Conservation (phyloP, 2,113 vertebrate genomes). For the Periophthalmus modestus region DNA sequence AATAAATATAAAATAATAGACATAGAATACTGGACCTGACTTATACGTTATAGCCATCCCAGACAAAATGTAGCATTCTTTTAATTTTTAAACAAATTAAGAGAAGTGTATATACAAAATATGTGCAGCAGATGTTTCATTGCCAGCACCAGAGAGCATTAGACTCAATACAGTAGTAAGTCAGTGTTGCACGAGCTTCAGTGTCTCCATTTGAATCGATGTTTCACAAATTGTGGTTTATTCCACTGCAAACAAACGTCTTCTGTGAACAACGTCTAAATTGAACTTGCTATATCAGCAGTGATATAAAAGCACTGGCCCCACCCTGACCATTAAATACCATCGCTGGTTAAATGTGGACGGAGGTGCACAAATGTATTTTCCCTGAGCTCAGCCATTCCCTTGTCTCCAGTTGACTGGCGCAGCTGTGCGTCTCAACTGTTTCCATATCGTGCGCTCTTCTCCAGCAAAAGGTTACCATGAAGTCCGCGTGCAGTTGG, state of each 20-base stretch:
- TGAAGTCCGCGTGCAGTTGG: conserved; percentile 44
- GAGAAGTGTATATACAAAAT: neutral
- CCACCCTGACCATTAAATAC: conserved; percentile 45
- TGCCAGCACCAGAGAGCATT: conserved; percentile 7
- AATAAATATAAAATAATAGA: too few relatives aligned
- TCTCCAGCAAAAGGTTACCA: conserved; percentile 50
- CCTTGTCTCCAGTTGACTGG: conserved; percentile 55
- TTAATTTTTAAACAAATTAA: too few relatives aligned
- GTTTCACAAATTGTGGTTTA: too few relatives aligned
- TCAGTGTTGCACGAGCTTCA: too few relatives aligned
- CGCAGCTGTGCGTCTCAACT: conserved; percentile 66
- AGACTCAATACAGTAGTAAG: conserved; percentile 9
- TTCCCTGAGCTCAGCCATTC: conserved; percentile 66
- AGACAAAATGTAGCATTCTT: too few relatives aligned
- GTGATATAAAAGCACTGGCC: conserved; percentile 34
- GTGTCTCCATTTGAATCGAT: too few relatives aligned
- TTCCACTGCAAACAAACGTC: neutral
- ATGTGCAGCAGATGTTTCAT: neutral
- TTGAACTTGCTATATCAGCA: neutral
- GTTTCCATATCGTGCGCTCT: conserved; percentile 57
- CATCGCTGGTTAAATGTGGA: conserved; percentile 42
- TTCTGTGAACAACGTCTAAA: neutral
- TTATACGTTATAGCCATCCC: too few relatives aligned
- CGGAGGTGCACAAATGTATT: conserved; percentile 35
- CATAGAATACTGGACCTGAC: too few relatives aligned